A percentile compares a stretch with the other conserved stretches of the same genome.
Conservation (phyloP, 2,888 invertebrate genomes). For the Cryptophagus acutangulus region DNA sequence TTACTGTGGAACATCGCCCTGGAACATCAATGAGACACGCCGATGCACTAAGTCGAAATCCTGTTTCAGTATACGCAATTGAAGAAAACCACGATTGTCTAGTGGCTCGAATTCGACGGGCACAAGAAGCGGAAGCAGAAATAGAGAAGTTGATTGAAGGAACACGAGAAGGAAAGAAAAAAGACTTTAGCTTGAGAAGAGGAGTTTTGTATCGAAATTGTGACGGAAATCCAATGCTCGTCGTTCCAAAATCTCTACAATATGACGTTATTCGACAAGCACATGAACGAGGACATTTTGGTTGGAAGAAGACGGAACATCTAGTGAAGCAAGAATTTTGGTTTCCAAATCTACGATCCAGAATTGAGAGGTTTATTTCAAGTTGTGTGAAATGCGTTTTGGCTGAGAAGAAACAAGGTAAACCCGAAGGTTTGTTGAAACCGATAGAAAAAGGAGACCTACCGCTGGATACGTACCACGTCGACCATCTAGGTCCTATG, state of each 20-base stretch:
- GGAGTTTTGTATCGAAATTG: background rate
- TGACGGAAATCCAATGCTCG: background rate
- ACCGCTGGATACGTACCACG: constrained; percentile 32
- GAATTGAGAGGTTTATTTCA: constrained; percentile 12
- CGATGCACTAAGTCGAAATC: constrained; percentile 26
- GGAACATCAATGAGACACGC: constrained; percentile 25
- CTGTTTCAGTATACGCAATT: constrained; percentile 8
- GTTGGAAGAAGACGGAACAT: constrained; percentile 16
- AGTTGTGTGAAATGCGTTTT: constrained; percentile 29
- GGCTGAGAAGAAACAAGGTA: constrained; percentile 27
- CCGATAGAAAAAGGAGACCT: constrained; percentile 29
- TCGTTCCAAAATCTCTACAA: background rate
- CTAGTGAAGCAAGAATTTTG: constrained; percentile 8
- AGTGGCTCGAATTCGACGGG: background rate
- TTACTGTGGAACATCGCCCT: constrained; percentile 25
- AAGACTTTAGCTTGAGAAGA: background rate
- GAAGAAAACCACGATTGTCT: background rate
- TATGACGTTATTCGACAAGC: background rate
- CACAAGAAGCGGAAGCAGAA: background rate
- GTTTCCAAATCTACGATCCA: constrained; percentile 18
- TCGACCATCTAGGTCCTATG: constrained; percentile 37
- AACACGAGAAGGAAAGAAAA: background rate
- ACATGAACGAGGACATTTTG: constrained; percentile 19
- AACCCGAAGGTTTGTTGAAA: constrained; percentile 27
- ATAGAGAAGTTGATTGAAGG: background rate